Evolutionary conservation across 2,888 invertebrate genomes (phyloP).

Genomic region (Aplocera efformata): DNA sequence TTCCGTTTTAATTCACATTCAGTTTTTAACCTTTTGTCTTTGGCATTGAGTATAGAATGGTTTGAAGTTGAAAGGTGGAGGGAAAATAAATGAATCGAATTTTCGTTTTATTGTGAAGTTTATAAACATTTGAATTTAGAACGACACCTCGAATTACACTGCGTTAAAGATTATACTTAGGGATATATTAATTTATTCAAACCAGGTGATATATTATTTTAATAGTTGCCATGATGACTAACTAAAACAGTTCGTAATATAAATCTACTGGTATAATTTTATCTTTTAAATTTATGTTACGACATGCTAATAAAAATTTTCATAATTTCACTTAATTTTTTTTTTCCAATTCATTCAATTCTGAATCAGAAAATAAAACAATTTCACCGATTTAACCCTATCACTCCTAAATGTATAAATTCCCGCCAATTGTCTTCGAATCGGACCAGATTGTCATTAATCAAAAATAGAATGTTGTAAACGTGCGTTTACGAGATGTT

Average conservation of each 20-base stretch:
- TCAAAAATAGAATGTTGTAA: slow-evolving; percentile 59
- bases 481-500: slow-evolving; percentile 55
- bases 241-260: no score
- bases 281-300: no score
- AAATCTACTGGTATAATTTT: no score
- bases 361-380: neutral
- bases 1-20: slow-evolving; percentile 18
- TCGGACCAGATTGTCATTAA: slow-evolving; percentile 49
- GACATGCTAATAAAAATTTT: no score
- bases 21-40: slow-evolving; percentile 7
- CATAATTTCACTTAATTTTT: neutral
- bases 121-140: slow-evolving; percentile 7
- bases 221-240: no score
- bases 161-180: no score
- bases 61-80: neutral
- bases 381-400: slow-evolving; percentile 8
- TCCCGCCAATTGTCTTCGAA: slow-evolving; percentile 35
- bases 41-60: neutral
- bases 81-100: slow-evolving; percentile 11
- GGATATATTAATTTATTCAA: no score
- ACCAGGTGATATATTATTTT: no score
- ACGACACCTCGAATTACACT: slow-evolving; percentile 5
- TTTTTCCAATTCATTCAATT: neutral
- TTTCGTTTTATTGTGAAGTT: slow-evolving; percentile 14
- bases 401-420: slow-evolving; percentile 7